These are phyloP conservation scores for Tachysurus vachellii DNA, from an alignment of 2,113 vertebrate genomes.

Conservation along the genomic window DNA sequence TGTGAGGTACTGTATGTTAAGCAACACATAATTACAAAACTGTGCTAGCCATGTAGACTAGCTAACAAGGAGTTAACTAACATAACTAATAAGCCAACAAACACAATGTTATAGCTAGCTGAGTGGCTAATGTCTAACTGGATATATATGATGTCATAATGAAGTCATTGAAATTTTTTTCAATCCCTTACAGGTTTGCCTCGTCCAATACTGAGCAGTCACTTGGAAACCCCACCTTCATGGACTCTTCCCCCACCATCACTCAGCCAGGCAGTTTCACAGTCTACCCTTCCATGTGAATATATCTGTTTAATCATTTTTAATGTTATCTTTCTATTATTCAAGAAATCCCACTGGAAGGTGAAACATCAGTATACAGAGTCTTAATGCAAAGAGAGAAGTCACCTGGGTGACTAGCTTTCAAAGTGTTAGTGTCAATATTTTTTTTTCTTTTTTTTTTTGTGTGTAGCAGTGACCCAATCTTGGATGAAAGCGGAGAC, in stretches of 20 bases:
- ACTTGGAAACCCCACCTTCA: slow-evolving; percentile 79
- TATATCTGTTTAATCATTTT: slow-evolving; percentile 43
- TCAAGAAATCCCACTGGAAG: neutral
- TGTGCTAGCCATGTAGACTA: neutral
- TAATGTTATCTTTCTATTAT: neutral
- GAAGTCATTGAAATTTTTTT: neutral
- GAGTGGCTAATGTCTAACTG: neutral
- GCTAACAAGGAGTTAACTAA: neutral
- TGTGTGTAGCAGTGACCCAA: slow-evolving; percentile 72
- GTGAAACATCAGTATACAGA: neutral
- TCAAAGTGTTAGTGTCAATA: neutral
- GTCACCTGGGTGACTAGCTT: neutral
- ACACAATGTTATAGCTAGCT: neutral
- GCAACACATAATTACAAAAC: neutral
- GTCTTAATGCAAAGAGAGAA: neutral
- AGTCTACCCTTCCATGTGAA: slow-evolving; percentile 87
- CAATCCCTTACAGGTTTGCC: slow-evolving; percentile 75
- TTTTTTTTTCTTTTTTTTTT: slow-evolving; percentile 16
- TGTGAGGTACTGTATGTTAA: neutral
- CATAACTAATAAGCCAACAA: neutral
- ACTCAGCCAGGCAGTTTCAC: slow-evolving; percentile 80
- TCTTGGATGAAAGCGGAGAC: slow-evolving; percentile 88
- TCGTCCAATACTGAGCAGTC: slow-evolving; percentile 79
- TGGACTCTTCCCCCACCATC: slow-evolving; percentile 90
- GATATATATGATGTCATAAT: neutral